These are phyloP conservation scores for Malacosoma neustria DNA, from an alignment of 2,888 invertebrate genomes.

Conservation along the genomic window DNA sequence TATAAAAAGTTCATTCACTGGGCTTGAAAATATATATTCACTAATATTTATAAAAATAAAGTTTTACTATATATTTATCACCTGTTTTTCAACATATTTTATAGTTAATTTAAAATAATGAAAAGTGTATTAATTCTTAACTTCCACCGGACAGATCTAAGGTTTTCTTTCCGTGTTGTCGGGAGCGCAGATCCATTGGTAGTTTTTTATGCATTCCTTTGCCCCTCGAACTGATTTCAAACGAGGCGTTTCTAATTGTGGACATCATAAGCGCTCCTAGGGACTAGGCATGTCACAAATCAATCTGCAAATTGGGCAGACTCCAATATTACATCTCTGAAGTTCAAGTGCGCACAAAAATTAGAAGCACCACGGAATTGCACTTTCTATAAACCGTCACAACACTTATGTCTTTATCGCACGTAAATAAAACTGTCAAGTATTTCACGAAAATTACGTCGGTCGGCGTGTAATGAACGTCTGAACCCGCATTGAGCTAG, in stretches of 20 bases:
- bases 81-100: conserved; percentile 46
- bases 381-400: conserved; percentile 28
- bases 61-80: conserved; percentile 26
- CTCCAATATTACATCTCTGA: conserved; percentile 26
- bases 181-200: conserved; percentile 40
- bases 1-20: conserved; percentile 16
- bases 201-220: conserved; percentile 57
- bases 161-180: conserved; percentile 38
- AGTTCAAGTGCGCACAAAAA: conserved; percentile 63
- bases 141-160: conserved; percentile 27
- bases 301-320: conserved; percentile 43
- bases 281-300: conserved; percentile 56
- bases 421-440: conserved; percentile 51
- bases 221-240: conserved; percentile 52
- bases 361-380: conserved; percentile 24
- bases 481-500: conserved; percentile 75
- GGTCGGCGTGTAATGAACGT: conserved; percentile 69
- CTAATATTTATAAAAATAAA: conserved; percentile 18
- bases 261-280: conserved; percentile 58
- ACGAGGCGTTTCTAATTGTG: conserved; percentile 60
- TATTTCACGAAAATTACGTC: conserved; percentile 65
- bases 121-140: conserved; percentile 30
- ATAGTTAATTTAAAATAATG: conserved; percentile 23
- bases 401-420: conserved; percentile 39
- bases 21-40: conserved; percentile 13